A percentile compares a stretch with the other conserved stretches of the same genome.
These are phyloP conservation scores for Sialia sialis DNA, from an alignment of 2,113 vertebrate genomes.

Conservation along the genomic window DNA sequence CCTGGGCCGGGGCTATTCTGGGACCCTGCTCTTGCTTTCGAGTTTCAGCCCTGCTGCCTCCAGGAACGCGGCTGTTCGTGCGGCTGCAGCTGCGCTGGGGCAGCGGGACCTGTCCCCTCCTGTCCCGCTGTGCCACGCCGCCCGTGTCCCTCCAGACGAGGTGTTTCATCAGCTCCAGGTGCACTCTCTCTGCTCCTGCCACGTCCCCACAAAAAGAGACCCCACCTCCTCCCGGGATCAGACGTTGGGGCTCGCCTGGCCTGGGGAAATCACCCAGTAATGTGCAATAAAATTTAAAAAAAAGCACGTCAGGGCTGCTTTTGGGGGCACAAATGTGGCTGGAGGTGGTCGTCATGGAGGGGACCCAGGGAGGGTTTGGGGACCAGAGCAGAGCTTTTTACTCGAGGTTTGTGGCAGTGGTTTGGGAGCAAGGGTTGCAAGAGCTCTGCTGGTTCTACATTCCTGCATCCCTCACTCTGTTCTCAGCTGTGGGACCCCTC, in stretches of 20 bases:
- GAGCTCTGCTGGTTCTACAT: neutral
- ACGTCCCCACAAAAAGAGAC: neutral
- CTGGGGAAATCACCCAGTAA: neutral
- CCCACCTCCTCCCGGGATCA: neutral
- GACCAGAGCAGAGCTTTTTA: neutral
- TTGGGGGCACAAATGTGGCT: neutral
- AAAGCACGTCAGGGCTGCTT: neutral
- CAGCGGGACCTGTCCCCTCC: neutral
- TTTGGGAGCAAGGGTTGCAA: neutral
- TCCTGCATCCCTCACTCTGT: neutral
- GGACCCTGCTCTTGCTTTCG: conserved; percentile 9
- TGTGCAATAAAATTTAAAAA: neutral
- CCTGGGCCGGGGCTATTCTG: neutral
- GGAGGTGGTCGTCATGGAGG: fast-evolving
- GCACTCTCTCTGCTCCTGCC: neutral
- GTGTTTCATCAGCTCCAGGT: neutral
- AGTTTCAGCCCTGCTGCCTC: conserved; percentile 25
- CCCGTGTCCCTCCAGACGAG: neutral
- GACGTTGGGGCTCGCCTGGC: neutral
- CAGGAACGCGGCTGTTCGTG: neutral
- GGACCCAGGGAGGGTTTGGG: neutral
- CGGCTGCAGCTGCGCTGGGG: neutral
- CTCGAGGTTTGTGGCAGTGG: fast-evolving
- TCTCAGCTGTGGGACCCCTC: neutral
- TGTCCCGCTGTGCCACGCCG: neutral